Base-by-base conservation (phyloP, 2,888 invertebrate genomes). In the Atethmia centrago region DNA sequence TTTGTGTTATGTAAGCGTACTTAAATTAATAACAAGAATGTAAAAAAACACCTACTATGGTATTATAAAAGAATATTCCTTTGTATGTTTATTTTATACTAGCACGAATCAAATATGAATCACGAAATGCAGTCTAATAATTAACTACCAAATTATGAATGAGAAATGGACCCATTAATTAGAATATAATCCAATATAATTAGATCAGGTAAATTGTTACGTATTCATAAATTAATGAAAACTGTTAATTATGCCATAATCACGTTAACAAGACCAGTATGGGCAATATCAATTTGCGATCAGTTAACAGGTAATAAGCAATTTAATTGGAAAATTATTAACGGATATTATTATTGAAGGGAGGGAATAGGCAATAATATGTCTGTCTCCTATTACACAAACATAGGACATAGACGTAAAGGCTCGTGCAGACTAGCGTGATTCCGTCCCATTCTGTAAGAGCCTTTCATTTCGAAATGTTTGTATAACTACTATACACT, bases 231-330 rank as follows among this genome's bases (percentile, higher is more conserved):
- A 47, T 31, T 21, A 69, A 76, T 69, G 31, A 42, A 62, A 65
- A 53, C 51, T 8, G 64, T 28, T 81, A 65, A 75, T 81, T 59
- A 42, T 4, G 14, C 5, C 28, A 40, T 61, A 64, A 61, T 55
- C 2, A 68, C 36, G 31, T n/a, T 59, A 53, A 25, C 31, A 28
- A 14, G 21, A 19, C 40, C 16, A 64, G 55, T 67, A 28, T 10
- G n/a, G 16, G 40, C 42, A 25, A 31, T 63, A 61, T 74, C 28
- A 75, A 75, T 81, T 68, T 59, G 19, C 3, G 25, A 63, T 47
- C 56, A 58, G 51, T 47, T 47, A 63, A 47, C 21, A 49, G 14
- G 7, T 19, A 67, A 40, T 77, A 36, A 25, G 47, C n/a, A 16
- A 12, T 69, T 49, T 77, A 16, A 58, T 74, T 49, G 28, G n/a